Evolutionary conservation across 2,888 invertebrate genomes (phyloP).

Genomic region (Choristoneura rosaceana): DNA sequence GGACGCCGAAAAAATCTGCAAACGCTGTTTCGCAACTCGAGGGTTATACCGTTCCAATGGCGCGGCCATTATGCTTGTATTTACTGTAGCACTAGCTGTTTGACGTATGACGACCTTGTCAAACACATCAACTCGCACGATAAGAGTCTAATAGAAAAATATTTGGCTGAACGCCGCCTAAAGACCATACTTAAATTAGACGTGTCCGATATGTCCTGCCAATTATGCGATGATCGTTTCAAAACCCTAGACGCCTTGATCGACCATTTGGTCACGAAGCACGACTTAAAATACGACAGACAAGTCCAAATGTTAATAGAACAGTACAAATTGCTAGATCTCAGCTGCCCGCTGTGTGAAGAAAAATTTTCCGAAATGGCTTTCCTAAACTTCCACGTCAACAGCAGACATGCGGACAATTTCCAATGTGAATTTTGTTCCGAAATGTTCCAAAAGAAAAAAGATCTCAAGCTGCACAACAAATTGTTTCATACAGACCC

Average conservation of each 20-base stretch:
- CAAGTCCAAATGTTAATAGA: conserved; percentile 22
- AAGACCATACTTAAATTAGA: conserved; percentile 39
- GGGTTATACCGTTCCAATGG: conserved; percentile 37
- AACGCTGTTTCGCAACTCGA: conserved; percentile 36
- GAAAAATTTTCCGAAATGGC: conserved; percentile 35
- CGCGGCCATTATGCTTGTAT: conserved; percentile 21
- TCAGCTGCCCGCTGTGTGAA: conserved; percentile 39
- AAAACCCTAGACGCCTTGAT: conserved; percentile 25
- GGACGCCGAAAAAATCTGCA: conserved; percentile 37
- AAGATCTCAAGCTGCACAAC: conserved; percentile 39
- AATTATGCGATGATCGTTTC: conserved; percentile 35
- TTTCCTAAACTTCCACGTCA: conserved; percentile 34
- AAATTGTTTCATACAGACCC: conserved; percentile 24
- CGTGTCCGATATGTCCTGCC: conserved; percentile 36
- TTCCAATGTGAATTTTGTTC: conserved; percentile 41
- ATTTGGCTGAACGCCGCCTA: conserved; percentile 13
- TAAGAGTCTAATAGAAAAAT: conserved; percentile 13
- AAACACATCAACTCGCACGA: conserved; percentile 36
- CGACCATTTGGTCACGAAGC: conserved; percentile 35
- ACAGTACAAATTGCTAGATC: conserved; percentile 36
- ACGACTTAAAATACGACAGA: conserved; percentile 32
- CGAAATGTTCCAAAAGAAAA: conserved; percentile 39
- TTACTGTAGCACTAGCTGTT: conserved; percentile 23
- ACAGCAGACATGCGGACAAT: conserved; percentile 19
- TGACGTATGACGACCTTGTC: conserved; percentile 22